Conservation (phyloP, 2,113 vertebrate genomes). For the Spea multiplicata region DNA sequence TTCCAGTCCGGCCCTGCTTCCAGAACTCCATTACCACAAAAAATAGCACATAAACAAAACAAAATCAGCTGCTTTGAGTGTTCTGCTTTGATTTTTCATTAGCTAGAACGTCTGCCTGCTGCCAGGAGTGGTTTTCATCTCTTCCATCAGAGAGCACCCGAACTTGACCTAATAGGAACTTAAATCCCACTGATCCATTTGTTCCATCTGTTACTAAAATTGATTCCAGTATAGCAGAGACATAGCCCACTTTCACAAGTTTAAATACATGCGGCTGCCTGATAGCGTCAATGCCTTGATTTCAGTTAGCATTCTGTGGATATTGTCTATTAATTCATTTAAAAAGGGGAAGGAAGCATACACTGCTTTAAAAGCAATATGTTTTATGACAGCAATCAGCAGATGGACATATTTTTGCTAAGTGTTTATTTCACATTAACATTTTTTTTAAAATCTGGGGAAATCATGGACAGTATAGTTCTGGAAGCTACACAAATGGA, state of each 20-base stretch:
- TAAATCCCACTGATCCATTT: conserved; percentile 49
- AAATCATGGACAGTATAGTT: too few relatives aligned
- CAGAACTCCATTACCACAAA: conserved; percentile 42
- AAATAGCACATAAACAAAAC: conserved; percentile 29
- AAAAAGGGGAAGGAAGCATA: too few relatives aligned
- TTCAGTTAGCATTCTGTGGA: conserved; percentile 4
- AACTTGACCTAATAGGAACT: conserved; percentile 50
- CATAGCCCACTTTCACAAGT: conserved; percentile 36
- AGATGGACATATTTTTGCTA: too few relatives aligned
- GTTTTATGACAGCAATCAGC: too few relatives aligned
- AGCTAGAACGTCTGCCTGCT: conserved; percentile 46
- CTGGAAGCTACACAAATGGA: too few relatives aligned
- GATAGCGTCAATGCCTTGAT: conserved; percentile 11
- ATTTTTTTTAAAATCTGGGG: too few relatives aligned
- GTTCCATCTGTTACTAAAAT: conserved; percentile 48
- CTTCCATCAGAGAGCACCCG: conserved; percentile 46
- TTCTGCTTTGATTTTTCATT: conserved; percentile 50
- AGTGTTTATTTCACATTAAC: too few relatives aligned
- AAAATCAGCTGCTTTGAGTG: conserved; percentile 48
- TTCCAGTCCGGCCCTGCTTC: not conserved
- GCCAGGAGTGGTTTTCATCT: conserved; percentile 47
- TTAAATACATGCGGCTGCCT: conserved; percentile 1
- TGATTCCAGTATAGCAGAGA: conserved; percentile 45
- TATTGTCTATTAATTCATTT: too few relatives aligned
- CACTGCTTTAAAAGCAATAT: too few relatives aligned